Percentiles rank a stretch among this genome's conserved stretches.
These are phyloP conservation scores for Pipra filicauda DNA, from an alignment of 2,113 vertebrate genomes.

Conservation along the genomic window DNA sequence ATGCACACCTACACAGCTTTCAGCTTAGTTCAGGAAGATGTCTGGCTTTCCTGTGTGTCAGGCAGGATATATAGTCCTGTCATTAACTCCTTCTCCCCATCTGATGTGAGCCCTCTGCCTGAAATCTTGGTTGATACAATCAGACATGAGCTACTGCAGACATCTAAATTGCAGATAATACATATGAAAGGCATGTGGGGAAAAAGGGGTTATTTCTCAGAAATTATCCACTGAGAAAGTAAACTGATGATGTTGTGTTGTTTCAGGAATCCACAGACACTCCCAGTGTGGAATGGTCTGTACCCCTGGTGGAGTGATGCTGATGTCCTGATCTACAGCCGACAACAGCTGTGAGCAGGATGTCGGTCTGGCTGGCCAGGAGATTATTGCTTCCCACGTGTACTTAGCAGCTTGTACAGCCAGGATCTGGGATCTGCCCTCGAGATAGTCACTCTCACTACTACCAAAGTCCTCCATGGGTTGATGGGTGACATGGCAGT, in stretches of 20 bases:
- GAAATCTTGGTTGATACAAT: neutral
- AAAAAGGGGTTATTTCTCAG: neutral
- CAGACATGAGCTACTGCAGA: neutral
- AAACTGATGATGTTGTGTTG: neutral
- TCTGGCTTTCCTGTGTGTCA: neutral
- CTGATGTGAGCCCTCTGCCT: neutral
- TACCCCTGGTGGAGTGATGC: neutral
- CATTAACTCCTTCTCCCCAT: neutral
- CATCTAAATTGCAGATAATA: neutral
- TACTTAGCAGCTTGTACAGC: neutral
- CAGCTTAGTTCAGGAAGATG: neutral
- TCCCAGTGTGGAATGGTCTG: neutral
- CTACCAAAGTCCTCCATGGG: neutral
- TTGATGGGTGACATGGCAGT: neutral
- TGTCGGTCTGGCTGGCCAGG: neutral
- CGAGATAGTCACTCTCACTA: neutral
- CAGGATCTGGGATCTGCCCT: neutral
- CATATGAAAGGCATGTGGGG: neutral
- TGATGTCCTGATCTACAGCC: slow-evolving; percentile 36
- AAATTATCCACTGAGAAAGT: neutral
- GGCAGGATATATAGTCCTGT: neutral
- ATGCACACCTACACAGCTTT: neutral
- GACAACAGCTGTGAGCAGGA: slow-evolving; percentile 43
- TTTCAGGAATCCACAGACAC: neutral
- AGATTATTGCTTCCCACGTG: neutral